Evolutionary conservation across 2,888 invertebrate species (phyloP).

Genomic region (Entomobrya multifasciata): DNA sequence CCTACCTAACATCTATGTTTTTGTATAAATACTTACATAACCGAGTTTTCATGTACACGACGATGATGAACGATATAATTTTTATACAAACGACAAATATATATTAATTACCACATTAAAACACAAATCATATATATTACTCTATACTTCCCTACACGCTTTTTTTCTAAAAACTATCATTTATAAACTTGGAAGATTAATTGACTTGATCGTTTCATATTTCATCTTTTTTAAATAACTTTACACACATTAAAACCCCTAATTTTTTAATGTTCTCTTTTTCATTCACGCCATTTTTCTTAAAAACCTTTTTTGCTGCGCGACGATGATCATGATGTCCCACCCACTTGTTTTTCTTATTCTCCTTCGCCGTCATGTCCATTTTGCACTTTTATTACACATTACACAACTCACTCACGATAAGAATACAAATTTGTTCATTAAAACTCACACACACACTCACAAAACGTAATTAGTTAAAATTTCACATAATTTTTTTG

Average conservation of each 20-base stretch:
- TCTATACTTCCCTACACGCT: slow-evolving; percentile 14
- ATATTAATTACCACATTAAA: slow-evolving; percentile 22
- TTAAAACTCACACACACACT: no score
- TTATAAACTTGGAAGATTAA: slow-evolving; percentile 67
- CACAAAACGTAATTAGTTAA: no score
- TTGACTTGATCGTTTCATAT: slow-evolving; percentile 69
- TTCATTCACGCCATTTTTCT: slow-evolving; percentile 38
- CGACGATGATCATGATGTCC: background rate
- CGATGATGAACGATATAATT: slow-evolving; percentile 6
- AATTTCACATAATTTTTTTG: slow-evolving; percentile 6
- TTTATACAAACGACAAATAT: no score
- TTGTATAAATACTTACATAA: no score
- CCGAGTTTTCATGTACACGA: background rate
- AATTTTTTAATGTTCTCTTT: no score
- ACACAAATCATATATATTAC: background rate
- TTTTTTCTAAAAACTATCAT: no score
- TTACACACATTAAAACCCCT: no score
- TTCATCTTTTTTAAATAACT: slow-evolving; percentile 30
- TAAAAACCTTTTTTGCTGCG: background rate
- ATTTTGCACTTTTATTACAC: background rate
- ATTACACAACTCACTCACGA: slow-evolving; percentile 15
- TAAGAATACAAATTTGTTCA: slow-evolving; percentile 41
- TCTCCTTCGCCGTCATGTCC: slow-evolving; percentile 4
- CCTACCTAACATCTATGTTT: background rate
- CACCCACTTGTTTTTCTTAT: slow-evolving; percentile 32